Evolutionary conservation across 2,888 invertebrate species (phyloP).

Genomic region (Drosophila helvetica): DNA sequence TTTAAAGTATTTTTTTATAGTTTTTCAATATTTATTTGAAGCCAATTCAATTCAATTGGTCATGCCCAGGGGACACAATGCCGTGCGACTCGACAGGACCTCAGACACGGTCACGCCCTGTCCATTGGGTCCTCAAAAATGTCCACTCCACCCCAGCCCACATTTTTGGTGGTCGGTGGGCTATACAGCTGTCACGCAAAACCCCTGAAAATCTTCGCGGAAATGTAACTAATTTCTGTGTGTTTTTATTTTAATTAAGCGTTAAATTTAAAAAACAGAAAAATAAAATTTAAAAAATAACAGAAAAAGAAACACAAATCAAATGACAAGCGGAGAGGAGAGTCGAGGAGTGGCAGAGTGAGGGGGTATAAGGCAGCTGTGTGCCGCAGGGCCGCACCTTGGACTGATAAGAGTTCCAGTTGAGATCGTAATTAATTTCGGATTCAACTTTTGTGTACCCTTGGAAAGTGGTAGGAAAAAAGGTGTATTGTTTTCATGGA

Average conservation of each 20-base stretch:
- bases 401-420: slow-evolving; percentile 47
- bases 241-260: slow-evolving; percentile 39
- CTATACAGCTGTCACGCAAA: slow-evolving; percentile 32
- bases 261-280: slow-evolving; percentile 25
- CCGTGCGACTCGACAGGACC: slow-evolving; percentile 22
- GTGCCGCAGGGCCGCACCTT: slow-evolving; percentile 41
- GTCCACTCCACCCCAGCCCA: neutral
- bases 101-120: slow-evolving; percentile 31
- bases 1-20: slow-evolving; percentile 1
- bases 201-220: slow-evolving; percentile 19
- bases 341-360: neutral
- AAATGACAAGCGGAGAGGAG: slow-evolving; percentile 24
- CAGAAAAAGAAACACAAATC: slow-evolving; percentile 37
- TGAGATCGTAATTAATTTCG: slow-evolving; percentile 69
- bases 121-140: neutral
- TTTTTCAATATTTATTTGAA: slow-evolving; percentile 6
- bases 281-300: slow-evolving; percentile 21
- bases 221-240: slow-evolving; percentile 44
- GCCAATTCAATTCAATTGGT: slow-evolving; percentile 24
- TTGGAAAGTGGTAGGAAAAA: neutral
- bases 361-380: slow-evolving; percentile 30
- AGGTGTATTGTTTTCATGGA: neutral
- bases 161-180: neutral
- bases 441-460: slow-evolving; percentile 13
- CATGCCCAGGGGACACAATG: slow-evolving; percentile 18